phyloP scores from a whole-genome alignment of 2,113 vertebrate genomes.

The Nibea albiflora region DNA sequence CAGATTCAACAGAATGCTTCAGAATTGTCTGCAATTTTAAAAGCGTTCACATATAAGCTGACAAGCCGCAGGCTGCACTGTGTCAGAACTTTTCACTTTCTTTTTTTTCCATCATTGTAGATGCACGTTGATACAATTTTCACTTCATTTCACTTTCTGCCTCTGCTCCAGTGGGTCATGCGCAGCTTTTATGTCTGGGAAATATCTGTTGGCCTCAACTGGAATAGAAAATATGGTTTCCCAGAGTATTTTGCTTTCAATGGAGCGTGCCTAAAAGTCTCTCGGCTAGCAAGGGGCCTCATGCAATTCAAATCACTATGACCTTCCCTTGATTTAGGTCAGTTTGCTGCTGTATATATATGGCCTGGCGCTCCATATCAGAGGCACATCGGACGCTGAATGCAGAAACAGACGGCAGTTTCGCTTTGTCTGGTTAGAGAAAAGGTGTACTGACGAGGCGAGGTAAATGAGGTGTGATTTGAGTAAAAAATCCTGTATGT shows the following conservation, averaged over 20 bases:
- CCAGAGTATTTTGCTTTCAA: slow-evolving; percentile 77
- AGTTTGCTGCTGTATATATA: slow-evolving; percentile 30
- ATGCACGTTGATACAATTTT: slow-evolving; percentile 49
- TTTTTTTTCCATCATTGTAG: slow-evolving; percentile 36
- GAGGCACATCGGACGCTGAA: slow-evolving; percentile 37
- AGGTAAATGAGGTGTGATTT: slow-evolving; percentile 70
- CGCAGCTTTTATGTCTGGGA: slow-evolving; percentile 56
- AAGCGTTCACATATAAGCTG: slow-evolving; percentile 18
- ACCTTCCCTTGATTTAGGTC: slow-evolving; percentile 72
- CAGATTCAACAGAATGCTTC: not conserved
- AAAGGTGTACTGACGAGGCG: slow-evolving; percentile 37
- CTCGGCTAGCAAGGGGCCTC: slow-evolving; percentile 68
- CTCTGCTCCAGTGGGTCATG: slow-evolving; percentile 24
- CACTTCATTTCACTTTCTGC: slow-evolving; percentile 49
- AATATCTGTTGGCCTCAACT: slow-evolving; percentile 68
- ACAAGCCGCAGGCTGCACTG: slow-evolving; percentile 21
- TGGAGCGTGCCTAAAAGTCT: slow-evolving; percentile 76
- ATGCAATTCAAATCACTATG: slow-evolving; percentile 80
- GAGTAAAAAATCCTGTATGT: slow-evolving; percentile 37
- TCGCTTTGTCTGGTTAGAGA: slow-evolving; percentile 55
- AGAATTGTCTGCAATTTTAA: not conserved
- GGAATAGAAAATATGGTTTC: slow-evolving; percentile 78
- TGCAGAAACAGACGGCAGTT: slow-evolving; percentile 40
- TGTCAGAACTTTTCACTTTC: slow-evolving; percentile 38
- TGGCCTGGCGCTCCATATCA: slow-evolving; percentile 39